phyloP scores from a whole-genome alignment of 2,113 vertebrate genomes.

The Sander lucioperca region DNA sequence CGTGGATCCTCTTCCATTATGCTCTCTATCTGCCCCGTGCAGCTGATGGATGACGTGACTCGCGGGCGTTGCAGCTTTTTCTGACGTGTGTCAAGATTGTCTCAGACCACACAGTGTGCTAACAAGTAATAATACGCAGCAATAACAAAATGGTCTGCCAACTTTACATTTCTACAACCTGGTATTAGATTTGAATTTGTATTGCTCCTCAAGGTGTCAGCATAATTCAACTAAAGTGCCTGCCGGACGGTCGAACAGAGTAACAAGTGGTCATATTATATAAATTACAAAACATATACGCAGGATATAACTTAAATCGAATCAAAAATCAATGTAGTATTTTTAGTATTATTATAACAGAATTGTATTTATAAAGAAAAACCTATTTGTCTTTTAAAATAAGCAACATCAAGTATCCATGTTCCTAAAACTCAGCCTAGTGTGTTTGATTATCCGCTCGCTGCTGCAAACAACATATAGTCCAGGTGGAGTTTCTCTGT shows the following conservation, averaged over 20 bases:
- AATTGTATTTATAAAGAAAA: too few relatives aligned
- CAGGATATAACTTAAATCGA: too few relatives aligned
- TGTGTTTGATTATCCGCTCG: background rate
- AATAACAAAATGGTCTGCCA: background rate
- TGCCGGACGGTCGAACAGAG: background rate
- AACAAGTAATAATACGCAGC: background rate
- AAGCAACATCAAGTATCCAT: background rate
- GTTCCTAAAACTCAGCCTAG: constrained; percentile 5
- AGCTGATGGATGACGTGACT: background rate
- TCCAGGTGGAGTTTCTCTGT: background rate
- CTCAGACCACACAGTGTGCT: background rate
- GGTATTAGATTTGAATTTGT: too few relatives aligned
- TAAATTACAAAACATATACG: too few relatives aligned
- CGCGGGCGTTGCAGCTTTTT: background rate
- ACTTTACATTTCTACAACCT: too few relatives aligned
- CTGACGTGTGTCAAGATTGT: background rate
- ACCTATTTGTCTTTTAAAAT: too few relatives aligned
- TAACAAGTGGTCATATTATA: too few relatives aligned
- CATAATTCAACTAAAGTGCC: background rate
- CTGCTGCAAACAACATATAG: background rate
- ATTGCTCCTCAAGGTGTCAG: background rate
- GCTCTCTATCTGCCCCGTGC: background rate
- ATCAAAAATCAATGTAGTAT: too few relatives aligned
- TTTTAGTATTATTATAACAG: too few relatives aligned
- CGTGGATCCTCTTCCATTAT: constrained; percentile 45